These are phyloP conservation scores for Anthophora plumipes DNA, from an alignment of 2,888 invertebrate species.

Conservation along the genomic window DNA sequence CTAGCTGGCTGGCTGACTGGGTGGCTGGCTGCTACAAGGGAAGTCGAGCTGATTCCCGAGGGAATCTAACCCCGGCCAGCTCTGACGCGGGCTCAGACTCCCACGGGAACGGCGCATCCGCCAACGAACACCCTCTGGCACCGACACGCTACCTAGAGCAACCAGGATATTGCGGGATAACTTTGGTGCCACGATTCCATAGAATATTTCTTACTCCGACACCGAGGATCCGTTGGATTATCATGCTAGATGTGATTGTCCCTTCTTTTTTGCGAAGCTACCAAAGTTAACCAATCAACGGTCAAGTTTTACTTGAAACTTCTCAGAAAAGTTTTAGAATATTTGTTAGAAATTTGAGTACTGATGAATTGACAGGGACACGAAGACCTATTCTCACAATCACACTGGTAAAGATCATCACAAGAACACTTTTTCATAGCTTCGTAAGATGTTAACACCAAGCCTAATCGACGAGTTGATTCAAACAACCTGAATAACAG, in stretches of 20 bases:
- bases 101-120: conserved; percentile 74
- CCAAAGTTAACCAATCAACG: too few relatives aligned
- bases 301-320: too few relatives aligned
- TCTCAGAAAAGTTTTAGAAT: too few relatives aligned
- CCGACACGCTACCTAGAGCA: conserved; percentile 71
- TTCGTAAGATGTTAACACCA: too few relatives aligned
- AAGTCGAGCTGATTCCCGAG: conserved; percentile 70
- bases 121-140: conserved; percentile 66
- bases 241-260: background rate
- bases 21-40: conserved; percentile 63
- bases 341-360: too few relatives aligned
- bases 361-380: too few relatives aligned
- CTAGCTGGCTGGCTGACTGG: conserved; percentile 35
- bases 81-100: conserved; percentile 82
- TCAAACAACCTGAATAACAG: too few relatives aligned
- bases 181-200: conserved; percentile 48
- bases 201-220: conserved; percentile 22
- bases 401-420: too few relatives aligned
- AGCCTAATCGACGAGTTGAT: too few relatives aligned
- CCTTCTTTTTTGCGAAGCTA: too few relatives aligned
- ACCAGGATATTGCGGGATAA: conserved; percentile 74
- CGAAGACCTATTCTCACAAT: too few relatives aligned
- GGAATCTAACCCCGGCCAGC: conserved; percentile 79
- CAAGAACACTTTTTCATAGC: too few relatives aligned
- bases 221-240: background rate